Evolutionary conservation across 2,888 invertebrate species (phyloP).

Genomic region (Xanthia togata): DNA sequence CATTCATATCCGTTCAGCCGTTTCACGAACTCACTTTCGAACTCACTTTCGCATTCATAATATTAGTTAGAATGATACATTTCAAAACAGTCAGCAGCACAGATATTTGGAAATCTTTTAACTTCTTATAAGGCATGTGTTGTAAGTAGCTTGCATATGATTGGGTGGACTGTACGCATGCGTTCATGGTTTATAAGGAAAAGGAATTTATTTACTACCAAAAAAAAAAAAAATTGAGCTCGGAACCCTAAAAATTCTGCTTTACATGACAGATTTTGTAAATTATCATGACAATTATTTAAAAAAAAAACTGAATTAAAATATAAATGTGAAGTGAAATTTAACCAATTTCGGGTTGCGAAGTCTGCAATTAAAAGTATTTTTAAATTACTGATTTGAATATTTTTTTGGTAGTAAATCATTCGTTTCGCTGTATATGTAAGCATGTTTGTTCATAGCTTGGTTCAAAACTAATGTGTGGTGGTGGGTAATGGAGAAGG

Average conservation of each 20-base stretch:
- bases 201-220: slow-evolving; percentile 10
- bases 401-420: slow-evolving; percentile 12
- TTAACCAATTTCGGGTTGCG: too few species aligned
- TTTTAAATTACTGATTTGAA: too few species aligned
- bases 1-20: too few species aligned
- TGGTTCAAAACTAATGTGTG: slow-evolving; percentile 50
- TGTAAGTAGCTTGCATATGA: slow-evolving; percentile 52
- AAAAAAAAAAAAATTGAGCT: background rate
- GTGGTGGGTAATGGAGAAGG: slow-evolving; percentile 49
- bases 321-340: too few species aligned
- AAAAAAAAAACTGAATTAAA: too few species aligned
- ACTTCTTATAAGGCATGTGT: slow-evolving; percentile 46
- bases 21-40: too few species aligned
- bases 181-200: slow-evolving; percentile 18
- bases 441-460: slow-evolving; percentile 60
- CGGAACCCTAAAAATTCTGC: background rate
- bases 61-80: background rate
- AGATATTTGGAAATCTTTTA: slow-evolving; percentile 7
- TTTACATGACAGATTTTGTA: too few species aligned
- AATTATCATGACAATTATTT: too few species aligned
- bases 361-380: too few species aligned
- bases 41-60: too few species aligned
- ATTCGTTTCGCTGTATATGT: slow-evolving; percentile 13
- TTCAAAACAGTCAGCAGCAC: slow-evolving; percentile 23
- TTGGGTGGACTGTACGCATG: slow-evolving; percentile 57